phyloP scores from a whole-genome alignment of 2,113 vertebrate species.

The Neomonachus schauinslandi region DNA sequence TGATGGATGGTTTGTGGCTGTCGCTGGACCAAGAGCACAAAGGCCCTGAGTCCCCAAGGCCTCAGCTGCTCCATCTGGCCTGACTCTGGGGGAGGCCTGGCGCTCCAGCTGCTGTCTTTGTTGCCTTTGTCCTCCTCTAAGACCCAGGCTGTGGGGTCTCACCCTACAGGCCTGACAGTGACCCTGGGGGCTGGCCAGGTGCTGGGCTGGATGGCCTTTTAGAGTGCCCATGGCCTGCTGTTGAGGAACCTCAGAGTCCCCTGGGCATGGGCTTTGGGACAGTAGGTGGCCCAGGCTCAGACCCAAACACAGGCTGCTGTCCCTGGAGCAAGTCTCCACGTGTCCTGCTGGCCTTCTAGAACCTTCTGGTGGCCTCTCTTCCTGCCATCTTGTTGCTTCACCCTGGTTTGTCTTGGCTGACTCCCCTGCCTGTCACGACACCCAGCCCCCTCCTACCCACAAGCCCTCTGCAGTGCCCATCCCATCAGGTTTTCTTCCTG shows the following conservation, averaged over 20 bases:
- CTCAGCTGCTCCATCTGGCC: slow-evolving; percentile 56
- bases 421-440: no score
- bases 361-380: neutral
- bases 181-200: neutral
- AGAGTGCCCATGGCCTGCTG: neutral
- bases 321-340: neutral
- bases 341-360: neutral
- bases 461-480: neutral
- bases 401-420: neutral
- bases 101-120: neutral
- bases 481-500: neutral
- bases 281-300: neutral
- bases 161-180: neutral
- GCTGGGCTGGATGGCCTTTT: neutral
- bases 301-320: neutral
- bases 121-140: neutral
- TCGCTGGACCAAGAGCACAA: slow-evolving; percentile 3
- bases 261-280: neutral
- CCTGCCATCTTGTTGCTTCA: neutral
- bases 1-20: slow-evolving; percentile 18
- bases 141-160: neutral
- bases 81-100: neutral
- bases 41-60: neutral
- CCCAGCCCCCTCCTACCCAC: neutral
- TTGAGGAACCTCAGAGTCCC: neutral